Base-by-base conservation (phyloP, 2,113 vertebrate species). In the Onychostruthus taczanowskii region DNA sequence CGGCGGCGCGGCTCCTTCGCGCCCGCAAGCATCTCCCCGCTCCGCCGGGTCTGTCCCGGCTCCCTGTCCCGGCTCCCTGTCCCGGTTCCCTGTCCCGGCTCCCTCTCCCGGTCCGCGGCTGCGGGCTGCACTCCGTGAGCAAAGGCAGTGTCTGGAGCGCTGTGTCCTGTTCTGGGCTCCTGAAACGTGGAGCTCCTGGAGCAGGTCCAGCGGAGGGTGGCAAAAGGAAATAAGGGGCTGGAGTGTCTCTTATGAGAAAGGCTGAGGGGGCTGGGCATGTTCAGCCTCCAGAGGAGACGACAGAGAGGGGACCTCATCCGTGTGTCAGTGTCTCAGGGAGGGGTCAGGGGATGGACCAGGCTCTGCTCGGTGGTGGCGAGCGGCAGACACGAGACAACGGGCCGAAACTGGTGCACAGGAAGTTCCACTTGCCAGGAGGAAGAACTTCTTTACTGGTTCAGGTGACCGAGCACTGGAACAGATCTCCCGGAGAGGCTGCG, bases 301-400 rank as follows among this genome's bases (percentile, higher is more conserved):
- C 20, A 13, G 37, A 44, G 31, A 27, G 3, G 20, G 2, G 10
- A 46, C 5, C 33, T 10, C n/a, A 17, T 24, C 27, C 5, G 0
- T 3, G 23, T 20, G 10, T 22, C 52, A 19, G 35, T 1, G 8
- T 13, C 39, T 26, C 39, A 26, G 16, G 19, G 39, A 46, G 6
- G 13, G 13, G 7, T 35, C 24, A 22, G 13, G 28, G 9, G 3
- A 67, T 3, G 16, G 37, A 26, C 3, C 28, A 21, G 19, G 33
- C 19, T 21, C 33, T 8, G 37, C 44, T n/a, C 33, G 3, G 22
- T 2, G 52, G 4, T 16, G 16, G 37, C 18, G 12, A 58, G 22
- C 27, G 9, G 5, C 0, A 5, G 19, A 43, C 43, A 50, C 6
- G 9, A 7, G 1, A 14, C 6, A 28, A 7, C 0, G 3, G 4